A percentile compares a stretch with the other conserved stretches of the same genome.
Conservation (phyloP, 2,888 invertebrate species). For the Cryptocheilus praepositus region DNA sequence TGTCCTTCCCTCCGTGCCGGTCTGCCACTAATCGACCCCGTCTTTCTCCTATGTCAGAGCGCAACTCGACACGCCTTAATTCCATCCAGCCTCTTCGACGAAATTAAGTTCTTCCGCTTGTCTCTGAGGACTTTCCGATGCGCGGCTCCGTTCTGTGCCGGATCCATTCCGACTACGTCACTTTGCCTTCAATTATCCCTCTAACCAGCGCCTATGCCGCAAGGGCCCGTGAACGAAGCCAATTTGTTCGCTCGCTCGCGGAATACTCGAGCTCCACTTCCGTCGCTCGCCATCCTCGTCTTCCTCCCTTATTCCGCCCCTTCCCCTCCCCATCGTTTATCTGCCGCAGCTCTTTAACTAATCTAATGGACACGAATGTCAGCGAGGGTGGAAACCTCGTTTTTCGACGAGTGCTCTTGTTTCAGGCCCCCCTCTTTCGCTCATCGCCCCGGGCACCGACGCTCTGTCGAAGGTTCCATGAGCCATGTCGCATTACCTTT, state of each 20-base stretch:
- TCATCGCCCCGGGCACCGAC: not conserved
- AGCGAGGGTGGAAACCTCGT: not conserved
- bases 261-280: constrained; percentile 49
- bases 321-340: constrained; percentile 5
- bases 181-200: constrained; percentile 57
- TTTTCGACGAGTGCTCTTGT: constrained; percentile 8
- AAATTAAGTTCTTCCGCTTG: constrained; percentile 52
- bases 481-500: constrained; percentile 15
- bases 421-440: not conserved
- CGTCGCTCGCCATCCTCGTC: constrained; percentile 18
- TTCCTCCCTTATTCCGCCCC: not conserved
- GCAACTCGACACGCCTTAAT: constrained; percentile 41
- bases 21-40: constrained; percentile 9
- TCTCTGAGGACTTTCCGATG: constrained; percentile 31
- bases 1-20: not conserved
- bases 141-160: constrained; percentile 18
- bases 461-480: not conserved
- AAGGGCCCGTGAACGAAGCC: constrained; percentile 39
- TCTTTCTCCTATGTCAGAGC: constrained; percentile 24
- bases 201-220: constrained; percentile 39
- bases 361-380: constrained; percentile 21
- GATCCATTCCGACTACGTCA: constrained; percentile 38
- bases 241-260: constrained; percentile 48
- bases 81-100: constrained; percentile 27
- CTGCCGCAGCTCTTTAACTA: constrained; percentile 14